phyloP scores from a whole-genome alignment of 1,140 invertebrate genomes.

The Leguminivora glycinivorella region DNA sequence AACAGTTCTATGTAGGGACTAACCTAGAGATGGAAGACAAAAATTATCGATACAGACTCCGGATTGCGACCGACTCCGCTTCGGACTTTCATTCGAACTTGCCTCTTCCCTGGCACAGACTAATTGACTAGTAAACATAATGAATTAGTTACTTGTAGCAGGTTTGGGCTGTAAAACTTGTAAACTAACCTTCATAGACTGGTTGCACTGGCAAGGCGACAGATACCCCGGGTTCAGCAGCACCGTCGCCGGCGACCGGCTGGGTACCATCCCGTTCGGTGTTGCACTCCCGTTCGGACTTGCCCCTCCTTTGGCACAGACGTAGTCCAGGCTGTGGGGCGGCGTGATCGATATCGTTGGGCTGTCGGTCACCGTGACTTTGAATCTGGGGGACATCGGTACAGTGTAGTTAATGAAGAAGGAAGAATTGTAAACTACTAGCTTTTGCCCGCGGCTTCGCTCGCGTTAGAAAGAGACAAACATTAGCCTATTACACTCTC shows the following conservation, averaged over 20 bases:
- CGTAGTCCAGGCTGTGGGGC: constrained; percentile 69
- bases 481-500: no score
- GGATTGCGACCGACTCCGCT: no score
- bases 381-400: constrained; percentile 48
- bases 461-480: no score
- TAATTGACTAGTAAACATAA: no score
- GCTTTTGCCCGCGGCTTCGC: no score
- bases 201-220: constrained; percentile 68
- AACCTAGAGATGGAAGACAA: no score
- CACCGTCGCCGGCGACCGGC: constrained; percentile 55
- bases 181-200: constrained; percentile 63
- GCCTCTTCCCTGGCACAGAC: no score
- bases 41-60: no score
- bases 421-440: no score
- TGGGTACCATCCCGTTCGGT: constrained; percentile 63
- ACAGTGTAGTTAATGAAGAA: not conserved
- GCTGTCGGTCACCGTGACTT: constrained; percentile 60
- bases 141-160: no score
- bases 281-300: constrained; percentile 62
- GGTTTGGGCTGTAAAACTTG: not conserved
- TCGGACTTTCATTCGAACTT: no score
- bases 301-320: constrained; percentile 49
- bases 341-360: constrained; percentile 69
- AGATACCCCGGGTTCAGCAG: constrained; percentile 64
- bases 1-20: no score